A percentile compares a stretch with the other conserved stretches of the same genome.
Evolutionary conservation across 2,797 vertebrate species (phyloP).

Genomic region (Hephaestus fuliginosus): DNA sequence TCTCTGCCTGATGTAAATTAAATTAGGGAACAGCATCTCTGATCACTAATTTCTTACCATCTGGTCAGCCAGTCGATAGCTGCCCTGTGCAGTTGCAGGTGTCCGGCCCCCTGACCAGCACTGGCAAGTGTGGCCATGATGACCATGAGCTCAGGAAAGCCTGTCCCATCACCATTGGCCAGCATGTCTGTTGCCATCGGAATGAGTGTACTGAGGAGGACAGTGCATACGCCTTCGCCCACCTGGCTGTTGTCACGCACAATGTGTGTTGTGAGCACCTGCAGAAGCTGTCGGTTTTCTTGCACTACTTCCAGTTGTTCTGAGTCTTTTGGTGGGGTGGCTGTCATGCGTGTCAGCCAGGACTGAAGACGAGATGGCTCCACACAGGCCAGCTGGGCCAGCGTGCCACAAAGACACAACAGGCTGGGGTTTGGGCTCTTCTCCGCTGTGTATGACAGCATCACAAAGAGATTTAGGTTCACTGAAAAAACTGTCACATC

Average conservation of each 20-base stretch:
- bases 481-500: background rate
- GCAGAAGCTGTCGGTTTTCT: conserved; percentile 97
- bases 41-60: conserved; percentile 90
- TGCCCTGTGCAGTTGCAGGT: conserved; percentile 96
- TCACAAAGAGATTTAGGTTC: background rate
- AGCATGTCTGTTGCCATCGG: conserved; percentile 99
- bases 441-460: conserved; percentile 87
- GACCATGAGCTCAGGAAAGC: conserved; percentile 98
- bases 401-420: conserved; percentile 93
- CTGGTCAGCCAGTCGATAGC: conserved; percentile 96
- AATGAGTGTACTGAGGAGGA: conserved; percentile 95
- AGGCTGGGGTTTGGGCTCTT: conserved; percentile 98
- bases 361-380: conserved; percentile 93
- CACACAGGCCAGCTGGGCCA: conserved; percentile 97
- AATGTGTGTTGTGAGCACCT: conserved; percentile 95
- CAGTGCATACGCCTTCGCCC: conserved; percentile 97
- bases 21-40: background rate
- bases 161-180: conserved; percentile 94
- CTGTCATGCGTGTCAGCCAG: conserved; percentile 97
- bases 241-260: conserved; percentile 99
- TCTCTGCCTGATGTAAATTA: background rate
- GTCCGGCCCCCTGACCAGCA: conserved; percentile 96
- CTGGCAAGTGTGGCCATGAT: conserved; percentile 98
- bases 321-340: conserved; percentile 94
- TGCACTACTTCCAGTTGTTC: conserved; percentile 96